Base-by-base conservation (phyloP, 1,140 invertebrate species). In the Cardiocondyla obscurior region DNA sequence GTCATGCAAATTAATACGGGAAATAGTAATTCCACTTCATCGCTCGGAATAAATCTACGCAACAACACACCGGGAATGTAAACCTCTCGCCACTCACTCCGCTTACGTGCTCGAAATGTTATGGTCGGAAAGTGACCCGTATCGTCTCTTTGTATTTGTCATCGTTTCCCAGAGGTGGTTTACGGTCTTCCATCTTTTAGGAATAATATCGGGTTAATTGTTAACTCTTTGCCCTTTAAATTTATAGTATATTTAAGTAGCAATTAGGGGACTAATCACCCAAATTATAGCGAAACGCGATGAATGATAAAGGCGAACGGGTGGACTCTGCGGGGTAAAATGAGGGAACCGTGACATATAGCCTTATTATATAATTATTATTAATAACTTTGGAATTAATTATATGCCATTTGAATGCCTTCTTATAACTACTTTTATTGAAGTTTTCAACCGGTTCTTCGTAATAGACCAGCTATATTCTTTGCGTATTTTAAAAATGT, bases 1-100 rank as follows among this genome's bases (percentile, higher is more conserved):
- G 2, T 76, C 85, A 91, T 89, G 90, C 88, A 92, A 91, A 92
- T 91, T 90, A 91, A 90, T 90, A 84, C 87, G 81, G 85, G 85
- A 91, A 92, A 92, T 89, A 89, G 88, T 90, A 91, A 92, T 91
- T 87, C 85, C 82, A 83, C 69, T 76, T 88, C 73, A 86, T 84
- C 82, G 83, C 85, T 90, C 16, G 72, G 85, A 91, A 92, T 91
- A 91, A 91, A 92, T 91, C 89, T 86, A 74, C 30, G 53, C 49
- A 16, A 49, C n/a, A 84, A 90, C 82, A 83, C 42, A 84, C 30
- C 67, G 74, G 62, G 76, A 77, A 81, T 46, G 70, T 67, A 87
- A 88, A 84, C 82, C 81, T 22, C 60, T 72, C 42, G 46, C 49
- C 39, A 19, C 49, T 82, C 49, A 30, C 10, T 42, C n/a, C 77